A percentile compares a stretch with the other conserved stretches of the same genome.
Evolutionary conservation across 2,113 vertebrate genomes (phyloP).

Genomic region (Leucopsar rothschildi): DNA sequence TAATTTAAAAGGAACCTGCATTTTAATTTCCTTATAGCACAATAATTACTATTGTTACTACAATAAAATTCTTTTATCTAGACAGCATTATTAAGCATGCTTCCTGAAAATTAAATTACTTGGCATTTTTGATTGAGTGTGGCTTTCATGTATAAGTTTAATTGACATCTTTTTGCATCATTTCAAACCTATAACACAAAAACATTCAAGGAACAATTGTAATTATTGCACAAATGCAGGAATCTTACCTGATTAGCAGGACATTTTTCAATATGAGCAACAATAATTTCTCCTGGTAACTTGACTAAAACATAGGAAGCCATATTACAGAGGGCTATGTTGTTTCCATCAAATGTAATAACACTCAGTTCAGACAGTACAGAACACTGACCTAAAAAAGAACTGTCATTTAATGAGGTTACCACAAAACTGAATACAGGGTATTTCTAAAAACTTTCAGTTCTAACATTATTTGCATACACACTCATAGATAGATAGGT

Average conservation of each 20-base stretch:
- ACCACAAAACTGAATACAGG: background rate
- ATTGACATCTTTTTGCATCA: background rate
- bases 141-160: background rate
- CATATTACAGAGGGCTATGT: slow-evolving; percentile 89
- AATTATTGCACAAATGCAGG: background rate
- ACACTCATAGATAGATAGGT: background rate
- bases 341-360: slow-evolving; percentile 97
- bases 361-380: slow-evolving; percentile 92
- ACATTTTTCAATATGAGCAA: slow-evolving; percentile 94
- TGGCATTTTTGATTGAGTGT: background rate
- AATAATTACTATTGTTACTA: background rate
- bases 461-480: background rate
- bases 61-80: background rate
- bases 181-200: background rate
- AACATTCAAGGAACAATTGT: background rate
- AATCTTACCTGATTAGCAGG: slow-evolving; percentile 85
- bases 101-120: background rate
- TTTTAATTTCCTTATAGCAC: background rate
- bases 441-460: background rate
- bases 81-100: background rate
- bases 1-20: background rate
- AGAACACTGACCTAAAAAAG: slow-evolving; percentile 88
- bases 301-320: slow-evolving; percentile 93
- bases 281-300: slow-evolving; percentile 86
- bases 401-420: slow-evolving; percentile 31